These are phyloP conservation scores for Lasius platythorax DNA, from an alignment of 2,888 invertebrate species.

Conservation along the genomic window DNA sequence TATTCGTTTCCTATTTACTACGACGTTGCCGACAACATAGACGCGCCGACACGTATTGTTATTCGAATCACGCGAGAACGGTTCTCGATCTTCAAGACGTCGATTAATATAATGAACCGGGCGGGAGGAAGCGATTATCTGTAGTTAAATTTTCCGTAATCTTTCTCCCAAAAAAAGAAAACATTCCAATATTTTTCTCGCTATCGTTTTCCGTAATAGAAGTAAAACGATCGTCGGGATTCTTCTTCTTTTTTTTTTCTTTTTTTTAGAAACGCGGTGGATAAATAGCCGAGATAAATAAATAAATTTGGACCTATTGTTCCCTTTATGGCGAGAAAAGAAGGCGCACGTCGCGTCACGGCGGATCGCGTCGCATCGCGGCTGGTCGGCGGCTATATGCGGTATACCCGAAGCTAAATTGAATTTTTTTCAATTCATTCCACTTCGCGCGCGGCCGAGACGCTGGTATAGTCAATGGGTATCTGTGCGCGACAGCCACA, in stretches of 20 bases:
- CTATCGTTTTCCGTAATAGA: background rate
- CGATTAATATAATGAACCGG: constrained; percentile 11
- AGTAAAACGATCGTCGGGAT: background rate
- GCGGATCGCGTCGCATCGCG: background rate
- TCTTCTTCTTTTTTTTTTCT: background rate
- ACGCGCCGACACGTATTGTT: constrained; percentile 22
- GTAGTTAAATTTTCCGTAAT: too few relatives aligned
- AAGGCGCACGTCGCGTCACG: constrained; percentile 15
- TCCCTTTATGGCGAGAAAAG: constrained; percentile 41
- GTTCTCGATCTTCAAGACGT: constrained; percentile 16
- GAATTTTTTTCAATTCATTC: constrained; percentile 80
- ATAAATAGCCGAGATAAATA: constrained; percentile 40
- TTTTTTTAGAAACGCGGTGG: background rate
- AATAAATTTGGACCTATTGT: constrained; percentile 50
- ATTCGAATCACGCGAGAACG: constrained; percentile 30
- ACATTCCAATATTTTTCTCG: background rate
- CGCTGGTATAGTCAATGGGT: constrained; percentile 73
- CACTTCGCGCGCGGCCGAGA: constrained; percentile 71
- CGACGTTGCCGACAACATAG: constrained; percentile 11
- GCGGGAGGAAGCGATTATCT: background rate
- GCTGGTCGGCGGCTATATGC: constrained; percentile 37
- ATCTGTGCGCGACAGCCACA: constrained; percentile 78
- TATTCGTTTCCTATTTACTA: constrained; percentile 64
- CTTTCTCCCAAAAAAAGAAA: background rate
- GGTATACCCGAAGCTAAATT: constrained; percentile 75